phyloP scores from a whole-genome alignment of 1,140 invertebrate genomes.

The Formica selysi region DNA sequence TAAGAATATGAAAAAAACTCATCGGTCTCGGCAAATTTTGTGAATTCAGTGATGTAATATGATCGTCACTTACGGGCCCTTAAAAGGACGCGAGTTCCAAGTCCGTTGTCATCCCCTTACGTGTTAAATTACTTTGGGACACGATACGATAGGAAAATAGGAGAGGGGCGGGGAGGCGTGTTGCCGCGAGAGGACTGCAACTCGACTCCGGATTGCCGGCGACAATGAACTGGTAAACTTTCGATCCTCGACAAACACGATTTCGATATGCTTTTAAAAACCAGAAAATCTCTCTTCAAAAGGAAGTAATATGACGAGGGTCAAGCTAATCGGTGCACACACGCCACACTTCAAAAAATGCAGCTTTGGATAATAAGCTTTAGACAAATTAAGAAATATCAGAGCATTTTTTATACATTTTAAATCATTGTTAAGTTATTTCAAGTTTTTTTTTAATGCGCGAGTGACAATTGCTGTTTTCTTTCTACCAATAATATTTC shows the following conservation, averaged over 20 bases:
- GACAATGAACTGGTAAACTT: conserved; percentile 83
- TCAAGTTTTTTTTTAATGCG: conserved; percentile 1
- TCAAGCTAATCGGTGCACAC: conserved; percentile 63
- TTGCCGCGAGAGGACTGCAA: conserved; percentile 78
- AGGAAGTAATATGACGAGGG: conserved; percentile 19
- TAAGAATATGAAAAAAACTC: conserved; percentile 42
- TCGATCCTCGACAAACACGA: conserved; percentile 82
- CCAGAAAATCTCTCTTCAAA: conserved; percentile 47
- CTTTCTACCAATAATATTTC: background rate
- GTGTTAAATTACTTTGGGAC: conserved; percentile 84
- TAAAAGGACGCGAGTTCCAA: conserved; percentile 78
- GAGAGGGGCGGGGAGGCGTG: conserved; percentile 58
- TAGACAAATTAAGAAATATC: conserved; percentile 32
- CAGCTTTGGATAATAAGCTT: conserved; percentile 58
- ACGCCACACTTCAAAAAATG: conserved; percentile 21
- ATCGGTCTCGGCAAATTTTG: conserved; percentile 75
- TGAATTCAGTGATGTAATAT: conserved; percentile 81
- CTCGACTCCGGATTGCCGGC: conserved; percentile 83
- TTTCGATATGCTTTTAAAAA: conserved; percentile 80
- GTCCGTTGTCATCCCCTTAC: conserved; percentile 80
- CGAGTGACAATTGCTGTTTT: background rate
- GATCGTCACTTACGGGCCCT: conserved; percentile 79
- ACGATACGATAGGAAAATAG: conserved; percentile 72
- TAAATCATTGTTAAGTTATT: background rate
- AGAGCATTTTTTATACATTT: conserved; percentile 1